Base-by-base conservation (phyloP, 2,888 invertebrate species). In the Drosophila demipolita region DNA sequence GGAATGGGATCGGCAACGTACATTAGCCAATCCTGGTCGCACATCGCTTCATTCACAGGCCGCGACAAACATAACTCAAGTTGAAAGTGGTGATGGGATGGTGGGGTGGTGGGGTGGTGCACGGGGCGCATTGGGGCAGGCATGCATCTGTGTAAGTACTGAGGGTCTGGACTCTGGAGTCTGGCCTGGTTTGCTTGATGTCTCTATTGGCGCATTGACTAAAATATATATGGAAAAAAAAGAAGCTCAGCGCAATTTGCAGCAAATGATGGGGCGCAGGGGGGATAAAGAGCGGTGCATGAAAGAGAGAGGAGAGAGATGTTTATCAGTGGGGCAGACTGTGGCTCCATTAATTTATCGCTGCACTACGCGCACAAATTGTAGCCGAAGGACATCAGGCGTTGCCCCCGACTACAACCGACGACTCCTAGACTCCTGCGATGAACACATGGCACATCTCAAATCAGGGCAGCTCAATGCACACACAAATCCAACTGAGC, bases 281-380 rank as follows among this genome's bases (percentile, higher is more conserved):
- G 32, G 35, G 50, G 64, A 53, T 36, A 40, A 52, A n/a, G 11
- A 1, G 75, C 20, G 7, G 45, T 1, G 20, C 3, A 15, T 4
- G 23, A 23, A 17, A 7, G 3, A 45, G 23, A 45, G 50, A 12
- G 38, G 29, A 29, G 35, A 23, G 20, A 60, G 83, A 86, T 83
- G 72, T 60, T 73, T 87, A 83, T 83, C 87, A 84, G 73, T 73
- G 70, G 50, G 40, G 50, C 40, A 67, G 49, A 49, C 59, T 58
- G 20, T 48, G 38, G 52, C 36, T 36, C 35, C 38, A 91, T 91
- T 89, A 92, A 92, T 92, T 92, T 92, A 92, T 92, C 89, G 91
- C 82, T 87, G 90, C 91, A 88, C 91, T 90, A 91, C 82, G 85
- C 83, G 91, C 91, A 92, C 92, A 92, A 92, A 91, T 91, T 92